Percentiles rank a stretch among this genome's conserved stretches.
Conservation (phyloP, 2,113 vertebrate species). For the Tetrax tetrax region DNA sequence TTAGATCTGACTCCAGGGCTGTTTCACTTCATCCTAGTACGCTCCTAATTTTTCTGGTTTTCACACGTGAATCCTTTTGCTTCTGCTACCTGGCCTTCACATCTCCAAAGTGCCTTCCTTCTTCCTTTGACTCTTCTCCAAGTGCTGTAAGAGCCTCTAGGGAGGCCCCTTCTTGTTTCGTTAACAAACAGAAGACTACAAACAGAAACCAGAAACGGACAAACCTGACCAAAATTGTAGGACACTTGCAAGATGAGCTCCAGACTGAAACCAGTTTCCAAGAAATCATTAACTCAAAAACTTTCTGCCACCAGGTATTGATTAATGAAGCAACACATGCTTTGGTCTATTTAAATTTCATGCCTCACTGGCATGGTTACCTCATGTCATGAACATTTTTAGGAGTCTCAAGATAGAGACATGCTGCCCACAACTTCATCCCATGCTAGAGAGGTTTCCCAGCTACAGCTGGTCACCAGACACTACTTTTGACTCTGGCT, state of each 20-base stretch:
- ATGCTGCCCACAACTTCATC: neutral
- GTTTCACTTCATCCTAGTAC: neutral
- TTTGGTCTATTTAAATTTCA: neutral
- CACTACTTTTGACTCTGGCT: neutral
- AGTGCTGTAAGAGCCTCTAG: neutral
- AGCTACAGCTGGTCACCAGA: neutral
- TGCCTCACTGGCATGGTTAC: neutral
- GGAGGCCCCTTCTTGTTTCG: neutral
- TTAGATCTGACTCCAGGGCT: neutral
- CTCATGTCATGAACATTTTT: neutral
- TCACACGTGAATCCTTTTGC: neutral
- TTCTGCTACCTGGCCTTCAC: neutral
- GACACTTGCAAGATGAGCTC: neutral
- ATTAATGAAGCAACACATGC: neutral
- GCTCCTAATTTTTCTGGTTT: neutral
- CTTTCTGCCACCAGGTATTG: neutral
- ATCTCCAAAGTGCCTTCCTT: neutral
- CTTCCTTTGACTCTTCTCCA: neutral
- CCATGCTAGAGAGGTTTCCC: neutral
- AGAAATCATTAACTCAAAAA: neutral
- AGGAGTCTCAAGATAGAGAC: neutral
- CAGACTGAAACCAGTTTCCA: neutral
- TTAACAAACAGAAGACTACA: neutral
- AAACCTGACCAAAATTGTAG: neutral
- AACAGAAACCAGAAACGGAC: neutral